phyloP scores from a whole-genome alignment of 1,140 invertebrate genomes.

The Lordiphosa clarofinis region DNA sequence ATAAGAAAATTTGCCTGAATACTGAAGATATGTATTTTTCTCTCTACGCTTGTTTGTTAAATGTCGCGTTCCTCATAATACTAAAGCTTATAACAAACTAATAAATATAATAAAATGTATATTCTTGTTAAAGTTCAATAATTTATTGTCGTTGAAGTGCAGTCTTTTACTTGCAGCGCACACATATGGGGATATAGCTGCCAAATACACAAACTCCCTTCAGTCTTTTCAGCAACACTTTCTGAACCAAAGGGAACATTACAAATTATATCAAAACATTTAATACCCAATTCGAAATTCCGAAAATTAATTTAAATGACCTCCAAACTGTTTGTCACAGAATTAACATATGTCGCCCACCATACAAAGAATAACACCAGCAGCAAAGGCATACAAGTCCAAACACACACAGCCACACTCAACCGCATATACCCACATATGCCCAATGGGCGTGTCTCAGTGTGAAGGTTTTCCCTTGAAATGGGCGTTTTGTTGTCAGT shows the following conservation, averaged over 20 bases:
- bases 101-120: too few species aligned
- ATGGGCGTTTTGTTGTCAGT: constrained; percentile 62
- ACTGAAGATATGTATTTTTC: too few species aligned
- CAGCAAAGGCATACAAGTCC: constrained; percentile 26
- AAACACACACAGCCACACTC: constrained; percentile 12
- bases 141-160: too few species aligned
- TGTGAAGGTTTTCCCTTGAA: constrained; percentile 19
- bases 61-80: too few species aligned
- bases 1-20: too few species aligned
- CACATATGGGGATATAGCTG: too few species aligned
- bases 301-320: constrained; percentile 57
- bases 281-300: constrained; percentile 2
- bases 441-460: constrained; percentile 38
- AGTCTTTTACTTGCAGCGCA: too few species aligned
- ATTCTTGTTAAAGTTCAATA: too few species aligned
- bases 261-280: neutral
- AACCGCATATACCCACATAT: constrained; percentile 4
- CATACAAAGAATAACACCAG: constrained; percentile 14
- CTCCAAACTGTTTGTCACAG: constrained; percentile 46
- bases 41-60: too few species aligned
- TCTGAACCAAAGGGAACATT: neutral
- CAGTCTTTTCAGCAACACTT: too few species aligned
- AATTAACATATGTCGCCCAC: constrained; percentile 57
- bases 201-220: too few species aligned
- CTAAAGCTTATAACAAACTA: too few species aligned